Base-by-base conservation (phyloP, 2,797 vertebrate genomes). In the Gadopsis marmoratus region DNA sequence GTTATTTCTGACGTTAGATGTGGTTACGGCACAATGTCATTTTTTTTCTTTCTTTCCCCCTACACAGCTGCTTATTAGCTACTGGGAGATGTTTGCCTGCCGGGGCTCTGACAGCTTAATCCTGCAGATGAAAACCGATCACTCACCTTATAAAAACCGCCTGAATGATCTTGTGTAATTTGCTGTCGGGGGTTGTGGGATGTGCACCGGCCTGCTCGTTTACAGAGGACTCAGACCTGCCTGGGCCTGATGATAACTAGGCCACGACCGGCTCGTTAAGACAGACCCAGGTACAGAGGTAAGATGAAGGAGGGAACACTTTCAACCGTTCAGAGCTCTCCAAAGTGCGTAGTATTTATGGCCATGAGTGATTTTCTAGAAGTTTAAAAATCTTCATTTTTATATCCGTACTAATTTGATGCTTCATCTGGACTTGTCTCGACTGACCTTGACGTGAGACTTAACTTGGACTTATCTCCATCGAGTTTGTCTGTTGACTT, bases 1-100 rank as follows among this genome's bases (percentile, higher is more conserved):
- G 63, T 87, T 82, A 79, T 87, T 78, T 74, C 63, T 51, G 70
- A 70, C 76, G 69, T 88, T 5, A 88, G 68, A 86, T 82, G 85
- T 87, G 86, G 89, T 79, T 74, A 54, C 4, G 1, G 14, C 70
- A 50, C 54, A 60, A 59, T 72, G 59, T 71, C 35, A 7, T 71
- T 47, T 48, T 39, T 48, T 64, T 68, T 43, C 39, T 47, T 26
- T 26, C 26, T 26, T 26, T 26, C 26, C 26, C 26, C 37, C 39
- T 10, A 17, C 72, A 43, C 76, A 76, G 71, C 76, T 78, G 73
- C 84, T 86, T 73, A 78, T 86, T 79, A 86, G 76, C 59, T 72
- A 35, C 78, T 35, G 61, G 53, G 62, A 69, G 78, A 77, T 50
- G 72, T 77, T 75, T 47, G 59, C 61, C 66, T 65, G 60, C 19